Conservation (phyloP, 2,888 invertebrate genomes). For the Apodemia zela region DNA sequence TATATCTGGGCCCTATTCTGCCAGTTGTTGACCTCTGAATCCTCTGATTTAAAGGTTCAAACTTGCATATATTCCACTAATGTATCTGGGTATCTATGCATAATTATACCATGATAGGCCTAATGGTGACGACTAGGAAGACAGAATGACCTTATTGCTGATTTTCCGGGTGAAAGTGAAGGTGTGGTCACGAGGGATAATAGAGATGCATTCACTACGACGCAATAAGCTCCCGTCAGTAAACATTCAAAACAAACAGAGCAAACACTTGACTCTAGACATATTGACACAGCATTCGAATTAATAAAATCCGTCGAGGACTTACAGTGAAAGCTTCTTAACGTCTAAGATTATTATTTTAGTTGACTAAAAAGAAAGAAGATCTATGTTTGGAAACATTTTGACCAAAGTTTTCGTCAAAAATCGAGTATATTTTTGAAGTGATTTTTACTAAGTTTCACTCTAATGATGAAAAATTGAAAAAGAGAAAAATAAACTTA, state of each 20-base stretch:
- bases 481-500: too few relatives aligned
- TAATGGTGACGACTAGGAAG: not conserved
- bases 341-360: too few relatives aligned
- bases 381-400: too few relatives aligned
- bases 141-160: conserved; percentile 21
- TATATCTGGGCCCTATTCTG: too few relatives aligned
- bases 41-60: not conserved
- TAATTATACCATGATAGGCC: not conserved
- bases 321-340: too few relatives aligned
- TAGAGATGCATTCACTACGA: conserved; percentile 17
- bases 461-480: too few relatives aligned
- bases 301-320: too few relatives aligned
- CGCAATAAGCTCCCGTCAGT: not conserved
- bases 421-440: too few relatives aligned
- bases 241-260: conserved; percentile 19
- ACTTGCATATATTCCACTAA: not conserved
- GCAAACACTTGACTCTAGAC: conserved; percentile 1
- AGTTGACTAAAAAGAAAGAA: too few relatives aligned
- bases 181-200: conserved; percentile 28
- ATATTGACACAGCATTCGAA: not conserved
- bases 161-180: conserved; percentile 39
- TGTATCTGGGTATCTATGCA: not conserved
- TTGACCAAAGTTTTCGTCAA: too few relatives aligned
- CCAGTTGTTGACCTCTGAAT: too few relatives aligned
- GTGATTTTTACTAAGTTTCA: too few relatives aligned